phyloP scores from a whole-genome alignment of 2,797 vertebrate genomes.

The Hydrophis major region DNA sequence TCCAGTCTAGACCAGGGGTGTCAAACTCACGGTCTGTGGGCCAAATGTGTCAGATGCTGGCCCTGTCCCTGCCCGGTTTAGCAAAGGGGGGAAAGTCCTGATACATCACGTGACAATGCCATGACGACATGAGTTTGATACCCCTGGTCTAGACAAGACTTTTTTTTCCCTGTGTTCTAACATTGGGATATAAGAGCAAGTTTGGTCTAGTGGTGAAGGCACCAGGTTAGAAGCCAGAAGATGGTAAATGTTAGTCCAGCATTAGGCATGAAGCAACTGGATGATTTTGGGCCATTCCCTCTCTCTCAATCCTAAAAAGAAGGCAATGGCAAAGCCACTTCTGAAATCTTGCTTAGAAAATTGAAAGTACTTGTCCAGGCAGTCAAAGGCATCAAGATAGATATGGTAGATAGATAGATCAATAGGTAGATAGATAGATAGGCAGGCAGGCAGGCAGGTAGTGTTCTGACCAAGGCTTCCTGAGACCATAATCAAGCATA shows the following conservation, averaged over 20 bases:
- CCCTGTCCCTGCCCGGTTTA: too few relatives aligned
- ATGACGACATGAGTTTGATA: too few relatives aligned
- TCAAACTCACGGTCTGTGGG: too few relatives aligned
- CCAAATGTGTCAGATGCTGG: too few relatives aligned
- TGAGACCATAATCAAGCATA: too few relatives aligned
- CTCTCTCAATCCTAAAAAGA: neutral
- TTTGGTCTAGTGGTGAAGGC: neutral
- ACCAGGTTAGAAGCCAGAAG: neutral
- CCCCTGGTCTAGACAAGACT: neutral
- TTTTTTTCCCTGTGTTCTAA: neutral
- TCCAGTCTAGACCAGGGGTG: neutral
- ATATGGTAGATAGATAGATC: neutral
- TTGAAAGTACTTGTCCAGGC: neutral
- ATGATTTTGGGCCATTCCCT: neutral
- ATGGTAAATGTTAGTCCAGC: neutral
- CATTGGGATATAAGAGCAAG: neutral
- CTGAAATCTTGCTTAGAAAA: neutral
- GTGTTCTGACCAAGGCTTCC: too few relatives aligned
- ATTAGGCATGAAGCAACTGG: neutral
- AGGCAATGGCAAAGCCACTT: neutral
- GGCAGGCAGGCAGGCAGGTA: too few relatives aligned
- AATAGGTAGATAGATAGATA: too few relatives aligned
- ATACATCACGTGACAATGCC: too few relatives aligned
- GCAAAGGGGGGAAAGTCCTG: too few relatives aligned
- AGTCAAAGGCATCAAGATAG: neutral